Evolutionary conservation across 2,113 vertebrate genomes (phyloP).

Genomic region (Grus americana): DNA sequence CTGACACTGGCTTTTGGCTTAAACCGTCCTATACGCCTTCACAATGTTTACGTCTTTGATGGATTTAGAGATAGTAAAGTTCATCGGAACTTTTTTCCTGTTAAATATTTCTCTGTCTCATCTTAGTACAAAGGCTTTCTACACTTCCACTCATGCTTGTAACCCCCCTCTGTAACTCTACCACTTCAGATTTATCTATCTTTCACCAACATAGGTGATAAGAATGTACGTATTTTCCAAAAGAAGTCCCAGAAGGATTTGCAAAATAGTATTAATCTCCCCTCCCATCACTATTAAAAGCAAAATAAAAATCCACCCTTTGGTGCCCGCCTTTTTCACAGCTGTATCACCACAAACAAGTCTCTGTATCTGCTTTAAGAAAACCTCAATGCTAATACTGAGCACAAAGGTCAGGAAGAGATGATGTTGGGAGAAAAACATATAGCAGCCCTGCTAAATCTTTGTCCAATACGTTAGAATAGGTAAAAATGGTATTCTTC

Average conservation of each 20-base stretch:
- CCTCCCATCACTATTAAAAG: background rate
- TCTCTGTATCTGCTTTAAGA: background rate
- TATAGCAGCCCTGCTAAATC: background rate
- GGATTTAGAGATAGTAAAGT: background rate
- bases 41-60: background rate
- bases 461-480: background rate
- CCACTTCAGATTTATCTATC: background rate
- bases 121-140: background rate
- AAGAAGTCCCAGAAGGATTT: background rate
- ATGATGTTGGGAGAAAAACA: background rate
- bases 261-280: background rate
- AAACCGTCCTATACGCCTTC: background rate
- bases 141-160: background rate
- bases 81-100: slow-evolving; percentile 10
- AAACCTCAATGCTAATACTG: background rate
- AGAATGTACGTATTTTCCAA: background rate
- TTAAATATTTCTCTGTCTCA: background rate
- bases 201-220: background rate
- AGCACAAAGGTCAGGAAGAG: background rate
- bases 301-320: background rate
- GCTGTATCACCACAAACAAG: background rate
- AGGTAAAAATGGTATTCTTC: background rate
- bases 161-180: background rate
- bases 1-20: background rate
- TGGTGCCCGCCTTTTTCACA: background rate